These are phyloP conservation scores for Tolypeutes matacus DNA, from an alignment of 2,797 vertebrate genomes.

Conservation along the genomic window DNA sequence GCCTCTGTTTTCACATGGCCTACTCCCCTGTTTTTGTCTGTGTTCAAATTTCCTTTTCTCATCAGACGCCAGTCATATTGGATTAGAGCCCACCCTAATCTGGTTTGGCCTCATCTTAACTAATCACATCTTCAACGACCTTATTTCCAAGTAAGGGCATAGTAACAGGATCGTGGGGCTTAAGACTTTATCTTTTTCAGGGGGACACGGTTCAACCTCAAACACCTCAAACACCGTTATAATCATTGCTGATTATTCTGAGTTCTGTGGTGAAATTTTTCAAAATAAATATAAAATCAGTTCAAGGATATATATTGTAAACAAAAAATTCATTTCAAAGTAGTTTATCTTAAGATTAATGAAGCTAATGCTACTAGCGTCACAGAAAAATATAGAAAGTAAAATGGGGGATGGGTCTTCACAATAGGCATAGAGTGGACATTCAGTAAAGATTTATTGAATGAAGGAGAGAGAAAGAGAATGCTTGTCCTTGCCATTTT, in stretches of 20 bases:
- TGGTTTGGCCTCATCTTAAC: too few species aligned
- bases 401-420: background rate
- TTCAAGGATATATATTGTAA: background rate
- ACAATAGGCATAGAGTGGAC: background rate
- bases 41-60: too few species aligned
- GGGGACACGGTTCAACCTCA: background rate
- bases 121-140: too few species aligned
- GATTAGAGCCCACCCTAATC: too few species aligned
- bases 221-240: background rate
- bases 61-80: too few species aligned
- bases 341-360: background rate
- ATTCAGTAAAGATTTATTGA: background rate
- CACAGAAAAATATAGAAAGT: slow-evolving; percentile 3
- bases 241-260: background rate
- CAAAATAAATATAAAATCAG: background rate
- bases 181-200: too few species aligned
- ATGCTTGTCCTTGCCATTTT: background rate
- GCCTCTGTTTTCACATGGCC: too few species aligned
- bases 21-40: too few species aligned
- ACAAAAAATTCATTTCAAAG: background rate
- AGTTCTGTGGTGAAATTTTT: background rate
- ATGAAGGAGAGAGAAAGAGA: background rate
- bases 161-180: too few species aligned
- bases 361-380: background rate
- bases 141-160: too few species aligned